phyloP scores from a whole-genome alignment of 1,140 invertebrate genomes.

The Drosophila neocordata region DNA sequence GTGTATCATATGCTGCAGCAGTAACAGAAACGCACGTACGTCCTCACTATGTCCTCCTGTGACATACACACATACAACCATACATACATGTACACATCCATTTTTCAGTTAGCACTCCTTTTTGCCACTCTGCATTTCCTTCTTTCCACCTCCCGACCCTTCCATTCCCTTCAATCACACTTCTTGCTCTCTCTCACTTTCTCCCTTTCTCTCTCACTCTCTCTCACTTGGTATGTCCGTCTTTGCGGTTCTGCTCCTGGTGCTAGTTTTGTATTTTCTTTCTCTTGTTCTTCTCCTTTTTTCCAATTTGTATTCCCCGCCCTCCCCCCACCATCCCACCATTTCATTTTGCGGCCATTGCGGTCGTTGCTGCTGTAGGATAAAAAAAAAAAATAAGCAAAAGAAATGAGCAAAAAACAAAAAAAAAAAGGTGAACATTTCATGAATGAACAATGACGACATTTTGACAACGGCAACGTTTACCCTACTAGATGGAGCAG shows the following conservation, averaged over 20 bases:
- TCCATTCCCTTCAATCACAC: conserved; percentile 21
- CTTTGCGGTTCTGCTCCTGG: conserved; percentile 5
- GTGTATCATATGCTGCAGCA: conserved; percentile 37
- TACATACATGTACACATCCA: conserved; percentile 13
- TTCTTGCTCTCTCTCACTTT: conserved; percentile 21
- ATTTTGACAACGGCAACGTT: conserved; percentile 73
- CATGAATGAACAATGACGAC: conserved; percentile 81
- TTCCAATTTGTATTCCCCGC: conserved; percentile 23
- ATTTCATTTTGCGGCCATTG: conserved; percentile 67
- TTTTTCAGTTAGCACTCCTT: conserved; percentile 41
- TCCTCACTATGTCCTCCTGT: conserved; percentile 65
- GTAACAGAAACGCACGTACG: conserved; percentile 56
- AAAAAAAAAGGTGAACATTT: conserved; percentile 72
- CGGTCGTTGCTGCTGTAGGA: conserved; percentile 49
- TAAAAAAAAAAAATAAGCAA: conserved; percentile 51
- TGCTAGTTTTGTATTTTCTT: conserved; percentile 22
- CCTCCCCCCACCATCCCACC: not conserved
- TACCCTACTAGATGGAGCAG: conserved; percentile 25
- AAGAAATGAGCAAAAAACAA: conserved; percentile 58
- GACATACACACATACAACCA: conserved; percentile 28
- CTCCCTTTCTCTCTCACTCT: not conserved
- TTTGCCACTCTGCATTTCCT: conserved; percentile 46
- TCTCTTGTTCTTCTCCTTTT: conserved; percentile 32
- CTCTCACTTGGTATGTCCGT: conserved; percentile 4
- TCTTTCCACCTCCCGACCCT: conserved; percentile 8